Conservation (phyloP, 2,113 vertebrate species). For the Platanista minor region DNA sequence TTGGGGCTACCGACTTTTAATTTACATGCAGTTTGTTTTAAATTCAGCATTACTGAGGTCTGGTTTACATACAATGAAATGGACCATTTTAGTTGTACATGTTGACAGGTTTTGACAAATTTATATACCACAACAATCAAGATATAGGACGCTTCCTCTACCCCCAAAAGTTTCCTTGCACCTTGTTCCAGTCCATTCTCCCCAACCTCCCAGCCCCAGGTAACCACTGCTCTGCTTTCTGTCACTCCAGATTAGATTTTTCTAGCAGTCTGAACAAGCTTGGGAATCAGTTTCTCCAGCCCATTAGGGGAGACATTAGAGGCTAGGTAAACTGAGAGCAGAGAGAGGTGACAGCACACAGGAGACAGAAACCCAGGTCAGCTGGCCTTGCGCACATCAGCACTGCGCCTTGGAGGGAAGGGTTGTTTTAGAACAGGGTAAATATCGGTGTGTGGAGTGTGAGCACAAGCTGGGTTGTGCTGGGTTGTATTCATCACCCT, state of each 20-base stretch:
- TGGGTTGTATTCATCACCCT: not conserved
- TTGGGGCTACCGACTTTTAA: not conserved
- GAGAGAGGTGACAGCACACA: not conserved
- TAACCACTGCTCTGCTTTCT: not conserved
- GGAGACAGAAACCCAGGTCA: not conserved
- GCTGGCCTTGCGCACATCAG: not conserved
- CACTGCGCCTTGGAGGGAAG: not conserved
- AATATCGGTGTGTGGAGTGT: not conserved
- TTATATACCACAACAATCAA: not conserved
- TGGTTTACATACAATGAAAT: slow-evolving; percentile 20
- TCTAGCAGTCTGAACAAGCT: slow-evolving; percentile 23
- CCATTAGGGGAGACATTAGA: not conserved
- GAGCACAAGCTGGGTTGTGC: not conserved
- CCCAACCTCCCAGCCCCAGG: not conserved
- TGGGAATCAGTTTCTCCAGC: not conserved
- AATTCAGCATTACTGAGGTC: not conserved
- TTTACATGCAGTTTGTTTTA: not conserved
- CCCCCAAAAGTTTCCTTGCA: not conserved
- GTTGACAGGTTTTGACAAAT: slow-evolving; percentile 44
- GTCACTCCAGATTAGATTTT: not conserved
- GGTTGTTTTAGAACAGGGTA: not conserved
- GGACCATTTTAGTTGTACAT: slow-evolving; percentile 1
- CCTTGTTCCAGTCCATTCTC: not conserved
- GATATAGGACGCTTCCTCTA: not conserved
- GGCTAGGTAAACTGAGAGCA: not conserved